Conservation (phyloP, 2,797 vertebrate genomes). For the Leucoraja ocellata region DNA sequence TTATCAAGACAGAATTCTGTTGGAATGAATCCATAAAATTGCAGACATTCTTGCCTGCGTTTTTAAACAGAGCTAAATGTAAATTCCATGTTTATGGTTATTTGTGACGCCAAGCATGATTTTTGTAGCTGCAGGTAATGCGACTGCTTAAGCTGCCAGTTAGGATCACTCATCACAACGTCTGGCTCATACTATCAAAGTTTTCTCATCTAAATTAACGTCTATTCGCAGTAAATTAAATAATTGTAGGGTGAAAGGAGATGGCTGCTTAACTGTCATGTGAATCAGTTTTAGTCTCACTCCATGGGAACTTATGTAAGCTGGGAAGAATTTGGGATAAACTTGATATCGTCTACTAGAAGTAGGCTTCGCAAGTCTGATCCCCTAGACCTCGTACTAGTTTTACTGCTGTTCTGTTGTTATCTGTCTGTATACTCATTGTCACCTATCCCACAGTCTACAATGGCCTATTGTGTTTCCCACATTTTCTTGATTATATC, state of each 20-base stretch:
- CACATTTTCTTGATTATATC: too few relatives aligned
- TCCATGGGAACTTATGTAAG: background rate
- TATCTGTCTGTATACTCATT: too few relatives aligned
- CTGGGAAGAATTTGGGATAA: background rate
- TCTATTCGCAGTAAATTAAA: too few relatives aligned
- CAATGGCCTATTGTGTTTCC: too few relatives aligned
- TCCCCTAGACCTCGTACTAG: too few relatives aligned
- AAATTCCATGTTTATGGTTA: background rate
- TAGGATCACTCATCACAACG: background rate
- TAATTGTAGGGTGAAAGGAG: background rate
- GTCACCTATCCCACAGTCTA: too few relatives aligned
- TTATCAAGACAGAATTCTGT: background rate
- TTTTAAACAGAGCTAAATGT: conserved; percentile 15
- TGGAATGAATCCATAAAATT: background rate
- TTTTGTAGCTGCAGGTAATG: background rate
- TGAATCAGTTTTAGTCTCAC: background rate
- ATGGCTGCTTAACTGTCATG: background rate
- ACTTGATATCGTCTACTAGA: background rate
- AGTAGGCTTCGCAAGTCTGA: too few relatives aligned
- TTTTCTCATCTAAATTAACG: background rate
- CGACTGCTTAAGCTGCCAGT: background rate
- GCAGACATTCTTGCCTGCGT: conserved; percentile 12
- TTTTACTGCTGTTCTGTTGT: too few relatives aligned
- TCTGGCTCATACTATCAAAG: background rate
- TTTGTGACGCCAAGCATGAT: background rate